Evolutionary conservation across 2,888 invertebrate genomes (phyloP).

Genomic region (Matsumyia berberina): DNA sequence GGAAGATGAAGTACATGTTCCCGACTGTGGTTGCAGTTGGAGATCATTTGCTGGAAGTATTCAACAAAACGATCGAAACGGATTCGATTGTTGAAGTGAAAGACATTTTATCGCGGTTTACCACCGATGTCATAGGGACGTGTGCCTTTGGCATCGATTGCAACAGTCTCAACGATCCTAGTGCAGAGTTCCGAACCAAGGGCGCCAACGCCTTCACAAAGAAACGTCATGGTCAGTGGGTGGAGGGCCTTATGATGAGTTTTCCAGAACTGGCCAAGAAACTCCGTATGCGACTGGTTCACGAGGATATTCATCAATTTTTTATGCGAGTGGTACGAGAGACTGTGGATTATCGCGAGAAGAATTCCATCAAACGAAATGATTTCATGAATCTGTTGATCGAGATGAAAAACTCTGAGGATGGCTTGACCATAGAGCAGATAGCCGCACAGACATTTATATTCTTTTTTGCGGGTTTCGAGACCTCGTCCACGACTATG

Average conservation of each 20-base stretch:
- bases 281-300: slow-evolving; percentile 77
- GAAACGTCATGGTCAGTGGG: slow-evolving; percentile 74
- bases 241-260: slow-evolving; percentile 77
- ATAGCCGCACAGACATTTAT: no score
- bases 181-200: slow-evolving; percentile 81
- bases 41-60: slow-evolving; percentile 77
- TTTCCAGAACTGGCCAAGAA: slow-evolving; percentile 77
- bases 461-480: no score
- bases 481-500: no score
- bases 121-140: slow-evolving; percentile 85
- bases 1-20: slow-evolving; percentile 85
- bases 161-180: slow-evolving; percentile 83
- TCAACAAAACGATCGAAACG: not conserved
- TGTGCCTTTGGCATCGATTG: slow-evolving; percentile 85
- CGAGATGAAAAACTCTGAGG: no score
- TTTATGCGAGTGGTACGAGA: no score
- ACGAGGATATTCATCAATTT: no score
- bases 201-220: slow-evolving; percentile 77
- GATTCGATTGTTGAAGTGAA: slow-evolving; percentile 83
- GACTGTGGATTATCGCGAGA: no score
- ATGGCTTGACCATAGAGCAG: no score
- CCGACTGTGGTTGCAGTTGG: slow-evolving; percentile 78
- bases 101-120: slow-evolving; percentile 84
- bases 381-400: no score
- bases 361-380: no score